Evolutionary conservation across 2,797 vertebrate genomes (phyloP).

Genomic region (Poecilia picta): DNA sequence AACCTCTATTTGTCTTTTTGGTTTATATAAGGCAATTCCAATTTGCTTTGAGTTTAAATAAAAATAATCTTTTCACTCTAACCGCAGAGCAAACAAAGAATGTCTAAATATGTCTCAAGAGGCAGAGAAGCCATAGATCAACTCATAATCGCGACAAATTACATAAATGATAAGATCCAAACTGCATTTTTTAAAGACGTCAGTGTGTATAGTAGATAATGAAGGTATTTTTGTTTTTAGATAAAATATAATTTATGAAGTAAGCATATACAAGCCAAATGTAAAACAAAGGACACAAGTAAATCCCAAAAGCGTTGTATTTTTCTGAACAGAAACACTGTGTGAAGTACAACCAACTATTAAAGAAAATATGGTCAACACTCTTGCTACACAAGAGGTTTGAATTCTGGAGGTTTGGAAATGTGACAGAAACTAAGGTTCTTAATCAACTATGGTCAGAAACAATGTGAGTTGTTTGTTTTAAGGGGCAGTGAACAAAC

Average conservation of each 20-base stretch:
- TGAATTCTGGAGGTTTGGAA: neutral
- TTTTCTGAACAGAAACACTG: neutral
- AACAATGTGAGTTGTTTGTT: neutral
- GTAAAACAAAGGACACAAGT: neutral
- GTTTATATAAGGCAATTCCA: neutral
- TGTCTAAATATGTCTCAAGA: neutral
- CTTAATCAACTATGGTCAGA: neutral
- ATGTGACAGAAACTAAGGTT: neutral
- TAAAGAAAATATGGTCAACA: neutral
- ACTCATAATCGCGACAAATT: neutral
- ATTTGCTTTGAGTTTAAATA: neutral
- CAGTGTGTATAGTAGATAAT: neutral
- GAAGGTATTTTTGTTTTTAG: neutral
- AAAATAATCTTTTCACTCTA: neutral
- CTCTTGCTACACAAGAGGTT: neutral
- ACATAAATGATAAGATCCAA: neutral
- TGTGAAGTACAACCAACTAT: neutral
- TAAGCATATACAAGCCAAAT: no score
- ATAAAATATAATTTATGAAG: no score
- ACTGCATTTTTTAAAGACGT: neutral
- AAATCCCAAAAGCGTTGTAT: neutral
- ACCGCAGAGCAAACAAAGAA: neutral
- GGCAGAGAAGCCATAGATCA: neutral
- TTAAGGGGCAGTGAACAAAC: neutral
- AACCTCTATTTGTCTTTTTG: neutral